Base-by-base conservation (phyloP, 2,888 invertebrate species). In the Oligia fasciuncula region DNA sequence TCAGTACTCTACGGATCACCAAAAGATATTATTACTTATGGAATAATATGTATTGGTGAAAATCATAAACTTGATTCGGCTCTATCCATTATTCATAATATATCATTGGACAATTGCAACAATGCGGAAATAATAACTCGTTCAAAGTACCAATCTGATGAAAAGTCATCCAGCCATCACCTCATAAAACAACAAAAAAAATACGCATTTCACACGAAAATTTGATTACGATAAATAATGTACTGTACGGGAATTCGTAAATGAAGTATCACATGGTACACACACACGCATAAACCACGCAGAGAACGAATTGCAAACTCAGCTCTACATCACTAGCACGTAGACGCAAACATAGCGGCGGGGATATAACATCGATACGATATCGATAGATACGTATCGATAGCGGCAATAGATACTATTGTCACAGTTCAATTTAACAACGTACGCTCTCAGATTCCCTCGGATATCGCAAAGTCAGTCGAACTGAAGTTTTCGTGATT, bases 251-350 rank as follows among this genome's bases (percentile, higher is more conserved):
- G 81, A 88, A 87, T 84, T 83, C 87, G 82, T 83, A 85, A 90
- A 90, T 89, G 89, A 87, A 88, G 89, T 85, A 88, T 88, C 89
- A 91, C 89, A 91, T 90, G 90, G 90, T 87, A 91, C 85, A 90
- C 89, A 90, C 89, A 91, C 89, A 90, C 90, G 60, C 80, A 92
- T 92, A 93, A 93, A 93, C 91, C 91, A 92, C 88, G 82, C 86
- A 89, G 88, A 90, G 92, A 92, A 93, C 92, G 92, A 93, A 93
- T 93, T 92, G 92, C 93, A 90, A 91, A 93, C 92, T 93, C 91
- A 90, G 93, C 92, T 90, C 91, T 93, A 93, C 91, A 94, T 94
- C 94, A 94, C 92, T 90, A 81, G 89, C 91, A 91, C 91, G 92
- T 92, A 91, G 91, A 91, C 90, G 90, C 92, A 92, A 88, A 88